Evolutionary conservation across 1,140 invertebrate genomes (phyloP).

Genomic region (Formica selysi): DNA sequence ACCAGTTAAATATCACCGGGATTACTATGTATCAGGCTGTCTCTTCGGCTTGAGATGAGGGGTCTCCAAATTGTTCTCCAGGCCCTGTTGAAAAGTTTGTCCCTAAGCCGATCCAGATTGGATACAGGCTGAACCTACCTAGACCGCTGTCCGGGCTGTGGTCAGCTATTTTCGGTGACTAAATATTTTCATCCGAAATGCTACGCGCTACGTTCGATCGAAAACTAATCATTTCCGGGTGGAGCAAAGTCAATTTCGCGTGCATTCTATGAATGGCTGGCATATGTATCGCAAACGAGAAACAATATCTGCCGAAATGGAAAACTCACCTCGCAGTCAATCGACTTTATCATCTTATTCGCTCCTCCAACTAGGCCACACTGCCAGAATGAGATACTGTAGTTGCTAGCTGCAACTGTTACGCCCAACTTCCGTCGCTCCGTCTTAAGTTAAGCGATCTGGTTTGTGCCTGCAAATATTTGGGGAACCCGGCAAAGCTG

Average conservation of each 20-base stretch:
- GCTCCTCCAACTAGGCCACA: slow-evolving; percentile 33
- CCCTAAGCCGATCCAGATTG: neutral
- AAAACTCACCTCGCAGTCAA: slow-evolving; percentile 19
- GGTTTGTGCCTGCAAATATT: slow-evolving; percentile 49
- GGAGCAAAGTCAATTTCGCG: slow-evolving; percentile 28
- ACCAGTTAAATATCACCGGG: neutral
- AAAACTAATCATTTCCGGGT: slow-evolving; percentile 40
- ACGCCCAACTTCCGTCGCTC: slow-evolving; percentile 10
- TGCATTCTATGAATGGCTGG: neutral
- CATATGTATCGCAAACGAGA: neutral
- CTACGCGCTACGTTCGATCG: neutral
- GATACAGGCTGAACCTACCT: neutral
- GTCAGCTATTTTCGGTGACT: neutral
- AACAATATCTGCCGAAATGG: slow-evolving; percentile 35
- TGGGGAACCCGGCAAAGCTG: slow-evolving; percentile 10
- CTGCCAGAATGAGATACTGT: neutral
- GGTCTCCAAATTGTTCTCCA: neutral
- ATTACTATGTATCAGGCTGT: neutral
- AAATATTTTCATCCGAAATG: neutral
- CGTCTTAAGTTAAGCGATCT: slow-evolving; percentile 27
- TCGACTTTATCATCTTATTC: slow-evolving; percentile 30
- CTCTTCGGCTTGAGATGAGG: neutral
- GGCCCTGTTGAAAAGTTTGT: neutral
- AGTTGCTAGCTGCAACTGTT: neutral
- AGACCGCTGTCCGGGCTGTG: no score